Evolutionary conservation across 2,113 vertebrate species (phyloP).

Genomic region (Axis porcinus): DNA sequence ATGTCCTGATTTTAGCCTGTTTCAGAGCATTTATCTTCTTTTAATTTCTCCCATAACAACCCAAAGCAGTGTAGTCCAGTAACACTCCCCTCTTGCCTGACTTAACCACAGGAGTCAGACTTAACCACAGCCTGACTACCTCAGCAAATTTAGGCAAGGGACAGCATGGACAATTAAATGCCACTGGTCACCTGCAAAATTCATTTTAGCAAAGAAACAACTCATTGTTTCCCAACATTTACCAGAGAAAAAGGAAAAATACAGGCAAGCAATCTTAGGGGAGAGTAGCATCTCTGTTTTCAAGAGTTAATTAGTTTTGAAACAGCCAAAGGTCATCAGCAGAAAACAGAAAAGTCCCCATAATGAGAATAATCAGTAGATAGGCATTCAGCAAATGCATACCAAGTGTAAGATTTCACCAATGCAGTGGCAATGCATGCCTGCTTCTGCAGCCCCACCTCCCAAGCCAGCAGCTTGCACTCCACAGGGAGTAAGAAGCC

Average conservation of each 20-base stretch:
- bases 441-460: background rate
- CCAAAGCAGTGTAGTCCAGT: background rate
- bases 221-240: background rate
- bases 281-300: background rate
- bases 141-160: background rate
- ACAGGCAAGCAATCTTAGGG: background rate
- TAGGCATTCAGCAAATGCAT: background rate
- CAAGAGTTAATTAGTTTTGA: background rate
- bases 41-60: background rate
- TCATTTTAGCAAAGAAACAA: slow-evolving; percentile 12
- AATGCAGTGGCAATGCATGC: background rate
- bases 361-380: background rate
- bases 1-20: background rate
- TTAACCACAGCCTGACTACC: background rate
- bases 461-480: background rate
- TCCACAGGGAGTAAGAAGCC: background rate
- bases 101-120: background rate
- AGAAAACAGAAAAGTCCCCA: background rate
- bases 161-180: background rate
- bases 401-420: background rate
- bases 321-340: background rate
- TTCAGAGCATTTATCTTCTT: background rate
- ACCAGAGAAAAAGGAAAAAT: background rate
- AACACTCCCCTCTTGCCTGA: background rate
- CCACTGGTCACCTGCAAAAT: background rate